These are phyloP conservation scores for Vulpes ferrilata DNA, from an alignment of 2,113 vertebrate species.

Conservation along the genomic window DNA sequence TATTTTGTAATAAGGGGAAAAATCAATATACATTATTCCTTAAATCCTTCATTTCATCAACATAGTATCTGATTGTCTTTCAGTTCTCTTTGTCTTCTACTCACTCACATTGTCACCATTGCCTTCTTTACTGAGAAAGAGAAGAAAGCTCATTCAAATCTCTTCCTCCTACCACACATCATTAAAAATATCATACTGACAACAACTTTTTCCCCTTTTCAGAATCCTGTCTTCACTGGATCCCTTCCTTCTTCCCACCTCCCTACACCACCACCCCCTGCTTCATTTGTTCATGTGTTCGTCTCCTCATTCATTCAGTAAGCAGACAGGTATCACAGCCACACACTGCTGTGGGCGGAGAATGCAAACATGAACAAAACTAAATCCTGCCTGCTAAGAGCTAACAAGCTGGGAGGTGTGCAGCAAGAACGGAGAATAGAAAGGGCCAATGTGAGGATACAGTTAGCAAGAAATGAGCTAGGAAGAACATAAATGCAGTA, in stretches of 20 bases:
- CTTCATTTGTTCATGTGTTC: background rate
- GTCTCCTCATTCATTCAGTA: background rate
- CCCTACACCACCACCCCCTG: background rate
- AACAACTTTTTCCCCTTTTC: background rate
- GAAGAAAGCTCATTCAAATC: background rate
- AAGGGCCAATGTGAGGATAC: background rate
- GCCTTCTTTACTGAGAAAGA: background rate
- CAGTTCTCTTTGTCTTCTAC: background rate
- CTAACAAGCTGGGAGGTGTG: background rate
- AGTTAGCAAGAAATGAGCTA: background rate
- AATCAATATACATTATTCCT: background rate
- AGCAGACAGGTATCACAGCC: background rate
- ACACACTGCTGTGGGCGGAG: background rate
- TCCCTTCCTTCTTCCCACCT: background rate
- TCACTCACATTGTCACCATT: background rate
- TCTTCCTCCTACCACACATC: background rate
- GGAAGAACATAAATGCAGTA: background rate
- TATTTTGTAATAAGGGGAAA: background rate
- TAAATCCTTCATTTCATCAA: constrained; percentile 16
- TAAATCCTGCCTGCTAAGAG: background rate
- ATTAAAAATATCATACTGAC: background rate
- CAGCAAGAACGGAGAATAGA: background rate
- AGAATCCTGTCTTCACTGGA: background rate
- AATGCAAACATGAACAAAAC: background rate
- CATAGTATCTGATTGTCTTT: background rate